Conservation (phyloP, 2,113 vertebrate genomes). For the Pycnonotus jocosus region DNA sequence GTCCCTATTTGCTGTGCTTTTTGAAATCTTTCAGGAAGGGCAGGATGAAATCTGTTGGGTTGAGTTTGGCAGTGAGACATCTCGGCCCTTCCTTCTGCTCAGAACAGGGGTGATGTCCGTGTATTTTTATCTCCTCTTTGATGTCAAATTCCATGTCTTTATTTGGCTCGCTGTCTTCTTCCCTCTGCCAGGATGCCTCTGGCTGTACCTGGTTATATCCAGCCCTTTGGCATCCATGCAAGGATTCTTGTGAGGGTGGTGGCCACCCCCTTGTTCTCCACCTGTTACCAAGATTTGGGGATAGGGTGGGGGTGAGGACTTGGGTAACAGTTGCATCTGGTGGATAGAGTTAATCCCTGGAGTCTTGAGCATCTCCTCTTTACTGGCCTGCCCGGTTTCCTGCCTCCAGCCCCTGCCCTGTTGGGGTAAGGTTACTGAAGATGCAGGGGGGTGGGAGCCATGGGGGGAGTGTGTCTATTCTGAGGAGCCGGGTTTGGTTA, state of each 20-base stretch:
- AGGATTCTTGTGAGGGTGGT: neutral
- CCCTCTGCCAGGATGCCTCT: neutral
- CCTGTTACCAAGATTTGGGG: neutral
- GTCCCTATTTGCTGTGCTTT: accelerated
- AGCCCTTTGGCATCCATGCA: neutral
- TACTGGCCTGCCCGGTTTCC: neutral
- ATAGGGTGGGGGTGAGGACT: neutral
- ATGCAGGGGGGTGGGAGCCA: neutral
- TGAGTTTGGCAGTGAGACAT: neutral
- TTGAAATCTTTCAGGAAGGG: neutral
- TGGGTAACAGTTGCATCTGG: neutral
- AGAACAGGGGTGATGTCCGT: neutral
- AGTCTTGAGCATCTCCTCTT: slow-evolving; percentile 44
- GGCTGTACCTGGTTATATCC: slow-evolving; percentile 31
- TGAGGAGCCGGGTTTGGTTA: slow-evolving; percentile 43
- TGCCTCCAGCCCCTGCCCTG: neutral
- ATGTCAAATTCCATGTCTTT: neutral
- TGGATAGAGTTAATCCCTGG: slow-evolving; percentile 12
- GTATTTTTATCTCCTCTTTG: slow-evolving; percentile 41
- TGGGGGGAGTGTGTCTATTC: slow-evolving; percentile 24
- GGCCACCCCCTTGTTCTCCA: neutral
- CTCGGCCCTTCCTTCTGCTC: neutral
- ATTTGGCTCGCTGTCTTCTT: neutral
- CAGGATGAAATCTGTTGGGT: neutral
- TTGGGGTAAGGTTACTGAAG: slow-evolving; percentile 49